These are phyloP conservation scores for Diphyllodes magnificus DNA, from an alignment of 2,113 vertebrate species.

Conservation along the genomic window DNA sequence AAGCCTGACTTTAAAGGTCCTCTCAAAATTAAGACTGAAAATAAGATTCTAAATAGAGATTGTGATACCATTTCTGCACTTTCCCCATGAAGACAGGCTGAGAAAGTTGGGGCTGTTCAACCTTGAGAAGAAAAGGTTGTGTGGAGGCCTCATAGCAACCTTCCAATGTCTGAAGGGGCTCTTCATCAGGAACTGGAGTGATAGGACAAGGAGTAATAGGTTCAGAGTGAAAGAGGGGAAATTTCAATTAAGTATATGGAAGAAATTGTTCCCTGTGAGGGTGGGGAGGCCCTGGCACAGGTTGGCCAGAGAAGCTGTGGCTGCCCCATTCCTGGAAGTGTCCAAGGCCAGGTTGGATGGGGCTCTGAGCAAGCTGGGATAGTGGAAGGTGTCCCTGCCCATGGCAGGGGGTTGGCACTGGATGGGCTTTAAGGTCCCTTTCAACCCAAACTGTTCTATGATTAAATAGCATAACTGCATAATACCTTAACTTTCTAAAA, in stretches of 20 bases:
- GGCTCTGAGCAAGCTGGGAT: neutral
- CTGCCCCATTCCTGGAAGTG: neutral
- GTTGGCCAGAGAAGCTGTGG: neutral
- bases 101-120: neutral
- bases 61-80: neutral
- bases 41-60: neutral
- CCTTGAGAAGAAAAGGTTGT: neutral
- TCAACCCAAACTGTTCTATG: neutral
- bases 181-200: neutral
- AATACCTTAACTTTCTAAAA: neutral
- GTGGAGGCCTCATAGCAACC: neutral
- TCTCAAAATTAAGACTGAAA: neutral
- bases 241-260: fast-evolving
- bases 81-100: neutral
- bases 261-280: neutral
- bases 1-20: neutral
- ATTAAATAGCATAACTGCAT: neutral
- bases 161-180: neutral
- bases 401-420: fast-evolving
- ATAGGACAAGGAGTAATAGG: no score
- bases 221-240: neutral
- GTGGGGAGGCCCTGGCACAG: fast-evolving
- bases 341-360: neutral
- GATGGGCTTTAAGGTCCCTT: neutral
- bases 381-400: neutral